phyloP scores from a whole-genome alignment of 2,797 vertebrate genomes.

The Artibeus jamaicensis region DNA sequence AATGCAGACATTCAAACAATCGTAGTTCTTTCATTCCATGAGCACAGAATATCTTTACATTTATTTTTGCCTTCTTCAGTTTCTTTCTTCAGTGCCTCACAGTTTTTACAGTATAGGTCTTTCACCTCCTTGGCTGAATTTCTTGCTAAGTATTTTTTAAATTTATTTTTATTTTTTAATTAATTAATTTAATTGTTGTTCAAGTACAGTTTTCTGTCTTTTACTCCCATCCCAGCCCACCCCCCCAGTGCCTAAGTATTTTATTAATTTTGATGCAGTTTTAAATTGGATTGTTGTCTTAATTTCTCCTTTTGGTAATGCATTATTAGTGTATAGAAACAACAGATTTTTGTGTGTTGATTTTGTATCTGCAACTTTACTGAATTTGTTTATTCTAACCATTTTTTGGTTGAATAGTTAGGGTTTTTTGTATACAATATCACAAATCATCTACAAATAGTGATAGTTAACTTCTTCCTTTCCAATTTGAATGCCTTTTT shows the following conservation, averaged over 20 bases:
- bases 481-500: background rate
- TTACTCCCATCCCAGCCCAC: too few species aligned
- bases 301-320: background rate
- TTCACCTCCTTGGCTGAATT: background rate
- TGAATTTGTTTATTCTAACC: background rate
- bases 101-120: background rate
- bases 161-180: background rate
- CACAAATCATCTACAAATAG: background rate
- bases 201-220: too few species aligned
- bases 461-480: background rate
- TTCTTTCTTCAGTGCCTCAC: background rate
- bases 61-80: background rate
- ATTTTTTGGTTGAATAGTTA: background rate
- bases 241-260: background rate
- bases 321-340: background rate
- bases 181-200: too few species aligned
- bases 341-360: background rate
- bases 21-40: background rate
- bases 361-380: background rate
- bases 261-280: background rate
- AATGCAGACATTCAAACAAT: background rate
- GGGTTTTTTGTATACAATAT: background rate
- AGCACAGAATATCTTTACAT: background rate
- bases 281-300: background rate
- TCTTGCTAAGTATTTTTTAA: background rate